These are phyloP conservation scores for Apamea monoglypha DNA, from an alignment of 2,888 invertebrate species.

Conservation along the genomic window DNA sequence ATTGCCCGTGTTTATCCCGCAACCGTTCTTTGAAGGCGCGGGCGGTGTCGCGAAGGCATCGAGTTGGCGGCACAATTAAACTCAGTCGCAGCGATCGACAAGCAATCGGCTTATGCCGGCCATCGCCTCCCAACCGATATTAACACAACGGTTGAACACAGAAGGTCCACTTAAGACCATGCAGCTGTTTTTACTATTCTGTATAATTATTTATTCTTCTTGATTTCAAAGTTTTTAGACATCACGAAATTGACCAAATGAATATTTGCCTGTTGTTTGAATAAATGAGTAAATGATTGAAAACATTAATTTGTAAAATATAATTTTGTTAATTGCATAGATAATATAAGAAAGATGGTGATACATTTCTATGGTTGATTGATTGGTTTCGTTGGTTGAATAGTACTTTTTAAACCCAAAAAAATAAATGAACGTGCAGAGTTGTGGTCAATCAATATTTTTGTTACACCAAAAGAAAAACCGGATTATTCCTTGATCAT, in stretches of 20 bases:
- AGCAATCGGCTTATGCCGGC: conserved; percentile 56
- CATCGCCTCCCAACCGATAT: conserved; percentile 34
- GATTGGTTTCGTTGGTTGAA: not conserved
- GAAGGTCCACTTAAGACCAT: conserved; percentile 18
- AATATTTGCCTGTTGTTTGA: not conserved
- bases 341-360: no score
- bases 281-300: not conserved
- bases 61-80: conserved; percentile 46
- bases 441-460: not conserved
- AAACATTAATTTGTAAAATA: not conserved
- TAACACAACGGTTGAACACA: not conserved
- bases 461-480: not conserved
- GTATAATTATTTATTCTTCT: not conserved
- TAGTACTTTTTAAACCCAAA: not conserved
- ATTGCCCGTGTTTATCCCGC: not conserved
- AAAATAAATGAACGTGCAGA: not conserved
- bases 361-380: no score
- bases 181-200: not conserved
- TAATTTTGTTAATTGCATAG: not conserved
- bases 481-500: not conserved
- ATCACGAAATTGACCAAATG: not conserved
- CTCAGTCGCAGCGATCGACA: conserved; percentile 42
- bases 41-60: conserved; percentile 16
- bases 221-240: not conserved
- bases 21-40: not conserved